Conservation (phyloP, 1,140 invertebrate genomes). For the Maniola jurtina region DNA sequence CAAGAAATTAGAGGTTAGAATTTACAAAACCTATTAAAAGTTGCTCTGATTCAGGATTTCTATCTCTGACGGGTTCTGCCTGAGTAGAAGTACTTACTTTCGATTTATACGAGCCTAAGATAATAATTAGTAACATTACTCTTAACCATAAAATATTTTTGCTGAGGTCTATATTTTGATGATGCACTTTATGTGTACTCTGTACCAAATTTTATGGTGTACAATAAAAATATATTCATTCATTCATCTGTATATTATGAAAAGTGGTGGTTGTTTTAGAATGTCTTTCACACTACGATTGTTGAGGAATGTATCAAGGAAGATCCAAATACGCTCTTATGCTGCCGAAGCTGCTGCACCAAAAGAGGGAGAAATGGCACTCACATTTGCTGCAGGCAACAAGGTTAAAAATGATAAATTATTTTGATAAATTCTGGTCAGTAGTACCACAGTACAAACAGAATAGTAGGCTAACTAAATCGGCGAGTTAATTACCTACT, state of each 20-base stretch:
- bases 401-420: conserved; percentile 78
- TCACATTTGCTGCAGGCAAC: conserved; percentile 93
- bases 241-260: not conserved
- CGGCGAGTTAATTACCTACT: too few species aligned
- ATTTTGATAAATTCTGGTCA: not conserved
- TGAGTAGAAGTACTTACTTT: too few species aligned
- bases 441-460: too few species aligned
- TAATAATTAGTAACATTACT: too few species aligned
- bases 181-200: not conserved
- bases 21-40: too few species aligned
- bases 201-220: not conserved
- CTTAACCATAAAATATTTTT: too few species aligned
- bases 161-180: too few species aligned
- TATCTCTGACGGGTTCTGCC: too few species aligned
- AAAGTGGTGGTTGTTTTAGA: conserved; percentile 39
- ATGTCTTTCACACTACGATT: conserved; percentile 63
- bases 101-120: too few species aligned
- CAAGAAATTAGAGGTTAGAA: too few species aligned
- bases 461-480: too few species aligned
- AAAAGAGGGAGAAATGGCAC: conserved; percentile 87
- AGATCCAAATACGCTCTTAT: conserved; percentile 56
- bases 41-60: too few species aligned
- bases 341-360: conserved; percentile 62
- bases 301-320: conserved; percentile 48
- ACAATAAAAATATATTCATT: not conserved